Evolutionary conservation across 2,888 invertebrate genomes (phyloP), one percentile per base, ranked within the genome.

Genomic region (Griposia aprilina): DNA sequence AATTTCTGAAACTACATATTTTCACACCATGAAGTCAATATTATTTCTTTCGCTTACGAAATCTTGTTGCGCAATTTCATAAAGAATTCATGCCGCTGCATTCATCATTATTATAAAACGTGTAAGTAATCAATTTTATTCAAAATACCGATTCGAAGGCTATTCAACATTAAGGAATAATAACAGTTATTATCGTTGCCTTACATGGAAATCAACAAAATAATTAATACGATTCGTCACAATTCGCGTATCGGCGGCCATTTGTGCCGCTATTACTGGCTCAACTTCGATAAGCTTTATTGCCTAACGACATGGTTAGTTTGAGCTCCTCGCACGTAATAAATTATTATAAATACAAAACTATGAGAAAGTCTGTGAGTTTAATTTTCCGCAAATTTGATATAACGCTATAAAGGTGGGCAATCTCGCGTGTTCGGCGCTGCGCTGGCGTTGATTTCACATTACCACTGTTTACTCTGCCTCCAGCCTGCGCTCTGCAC

Each of bases 351-450:
- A 95, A 94, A 94, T 94, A 94, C 93, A 92, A 93, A 92, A 93
- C 90, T 91, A 90, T 90, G 89, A 91, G 91, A 94, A 94, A 94
- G 92, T 92, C 92, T 91, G 91, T 91, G 90, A 92, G 93, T 95
- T 94, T 94, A 96, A 96, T 97, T 97, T 96, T 96, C 94, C 96
- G 96, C 96, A 96, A 95, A 95, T 96, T 96, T 96, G 93, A 95
- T 94, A 92, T 92, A 91, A 91, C 92, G 92, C 94, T 90, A 93
- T 96, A 95, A 96, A 95, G 89, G 90, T 89, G 78, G 84, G 78
- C 80, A 83, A 84, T 87, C 87, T 88, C 84, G 87, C 83, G 81
- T 70, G 82, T 68, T 86, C 79, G 71, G 77, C 76, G 83, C 84
- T 36, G 86, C 83, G 79, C 81, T 36, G 48, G 63, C 82, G 86